Evolutionary conservation across 2,888 invertebrate species (phyloP), one percentile per base, ranked within the genome.

Genomic region (Agrotis segetum): DNA sequence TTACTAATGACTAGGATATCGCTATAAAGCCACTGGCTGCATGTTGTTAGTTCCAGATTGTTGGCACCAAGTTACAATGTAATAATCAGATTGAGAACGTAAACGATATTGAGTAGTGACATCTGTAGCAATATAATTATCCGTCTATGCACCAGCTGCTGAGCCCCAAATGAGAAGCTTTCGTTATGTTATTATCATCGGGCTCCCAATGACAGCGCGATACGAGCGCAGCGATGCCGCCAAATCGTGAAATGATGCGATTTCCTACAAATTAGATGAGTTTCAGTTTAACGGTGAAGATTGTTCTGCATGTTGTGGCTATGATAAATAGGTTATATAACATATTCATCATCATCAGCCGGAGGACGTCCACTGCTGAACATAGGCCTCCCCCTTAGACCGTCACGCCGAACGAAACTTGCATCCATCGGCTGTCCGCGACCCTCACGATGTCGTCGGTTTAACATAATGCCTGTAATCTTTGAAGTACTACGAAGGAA

Each of bases 191-290:
- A 74, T 67, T 67, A 79, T 74, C 68, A 61, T 80, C 61, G 52
- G 56, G 60, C 58, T 74, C 63, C 21, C 53, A 80, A 80, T 61
- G 69, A 61, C 63, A 75, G 44, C 63, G 56, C 68, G 56, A 46
- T 67, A 53, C 29, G n/a, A 75, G 47, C 29, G 40, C 17, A 17
- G 56, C 75, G 50, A 79, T 79, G 79, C 62, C 66, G 49, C 79
- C 60, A 76, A 58, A 44, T 65, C 19, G 58, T 79, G 56, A 49
- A 64, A 64, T 64, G 50, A 65, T 61, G 61, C 69, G 61, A 68
- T 80, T 64, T 68, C 44, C 55, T 67, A 9, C 55, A 68, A 75
- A 77, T 74, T 75, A 75, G 47, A 74, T 70, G 71, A 71, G 71
- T 71, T 61, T 71, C 17, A n/a, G 62, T 19, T 21, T 71, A 58